Base-by-base conservation (phyloP, 1,140 invertebrate species). In the Pseudomyrmex gracilis region DNA sequence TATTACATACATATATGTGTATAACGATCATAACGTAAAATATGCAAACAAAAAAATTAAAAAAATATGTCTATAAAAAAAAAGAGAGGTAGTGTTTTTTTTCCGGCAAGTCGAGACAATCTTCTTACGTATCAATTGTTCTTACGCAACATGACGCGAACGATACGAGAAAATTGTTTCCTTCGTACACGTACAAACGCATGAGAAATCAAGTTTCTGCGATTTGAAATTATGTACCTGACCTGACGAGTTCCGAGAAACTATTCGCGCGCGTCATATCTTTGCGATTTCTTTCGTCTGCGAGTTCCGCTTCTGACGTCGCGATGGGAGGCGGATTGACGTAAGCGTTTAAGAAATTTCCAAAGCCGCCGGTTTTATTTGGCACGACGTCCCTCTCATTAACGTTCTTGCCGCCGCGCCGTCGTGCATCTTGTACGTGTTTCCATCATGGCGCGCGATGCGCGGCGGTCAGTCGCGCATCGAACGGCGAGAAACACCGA, bases 401-500 rank as follows among this genome's bases (percentile, higher is more conserved):
- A 34, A 34, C 34, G 34, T 34, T 5, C 24, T 34, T 4, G 24
- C 3, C 24, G 24, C 24, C 34, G 34, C 34, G 34, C 34, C 34
- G 34, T 34, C 34, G 34, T 34, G 49, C 49, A 51, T 51, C 49
- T 51, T 10, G 2, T 2, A 51, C 12, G 2, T 12, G 13, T 1
- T 43, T 17, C 20, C 57, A 15, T 10, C 57, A 67, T 47, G 17
- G 43, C 60, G 66, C 22, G 24, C 61, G 58, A 63, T 9, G 1
- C 66, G 58, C 24, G 20, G 61, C 53, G 76, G 60, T 70, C 49
- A 70, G 64, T 68, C 58, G 80, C 49, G 49, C 64, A 43, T 73
- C 66, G 22, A 76, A 53, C 76, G 49, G 58, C 61, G 80, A 83
- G 58, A 64, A 13, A 51, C 24, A 66, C 47, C 66, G 63, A 83